Evolutionary conservation across 2,888 invertebrate genomes (phyloP).

Genomic region (Acanthosoma haemorrhoidale): DNA sequence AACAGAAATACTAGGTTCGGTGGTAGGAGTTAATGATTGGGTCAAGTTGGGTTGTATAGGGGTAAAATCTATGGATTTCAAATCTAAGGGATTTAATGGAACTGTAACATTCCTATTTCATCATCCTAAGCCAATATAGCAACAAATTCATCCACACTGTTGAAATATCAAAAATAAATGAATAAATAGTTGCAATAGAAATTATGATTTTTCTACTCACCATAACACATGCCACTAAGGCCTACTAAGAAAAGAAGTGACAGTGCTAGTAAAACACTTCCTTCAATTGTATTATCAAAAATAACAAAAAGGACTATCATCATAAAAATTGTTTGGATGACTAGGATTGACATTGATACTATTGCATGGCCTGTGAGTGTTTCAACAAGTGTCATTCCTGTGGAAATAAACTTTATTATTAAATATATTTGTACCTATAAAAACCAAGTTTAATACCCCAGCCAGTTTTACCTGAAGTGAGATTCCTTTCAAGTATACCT

Average conservation of each 20-base stretch:
- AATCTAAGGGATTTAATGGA: too few species aligned
- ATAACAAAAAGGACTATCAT: slow-evolving; percentile 43
- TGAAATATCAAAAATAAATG: too few species aligned
- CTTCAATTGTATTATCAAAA: slow-evolving; percentile 42
- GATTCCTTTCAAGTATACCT: slow-evolving; percentile 43
- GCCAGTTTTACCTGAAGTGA: slow-evolving; percentile 41
- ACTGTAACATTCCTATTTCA: too few species aligned
- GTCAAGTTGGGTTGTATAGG: too few species aligned
- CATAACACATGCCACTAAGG: slow-evolving; percentile 44
- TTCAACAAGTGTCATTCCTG: slow-evolving; percentile 38
- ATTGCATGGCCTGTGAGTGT: slow-evolving; percentile 41
- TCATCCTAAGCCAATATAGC: too few species aligned
- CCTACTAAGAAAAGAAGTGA: slow-evolving; percentile 41
- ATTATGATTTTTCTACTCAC: slow-evolving; percentile 35
- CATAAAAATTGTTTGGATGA: slow-evolving; percentile 43
- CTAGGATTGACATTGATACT: slow-evolving; percentile 42
- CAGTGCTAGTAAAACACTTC: slow-evolving; percentile 40
- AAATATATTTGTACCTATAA: too few species aligned
- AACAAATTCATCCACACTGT: too few species aligned
- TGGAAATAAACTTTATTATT: slow-evolving; percentile 8
- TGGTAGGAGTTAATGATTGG: too few species aligned
- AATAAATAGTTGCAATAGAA: too few species aligned
- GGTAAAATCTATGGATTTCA: too few species aligned
- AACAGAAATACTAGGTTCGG: too few species aligned
- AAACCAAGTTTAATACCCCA: not conserved